These are phyloP conservation scores for Lampris megalopsis DNA, from an alignment of 2,113 vertebrate species.

Conservation along the genomic window DNA sequence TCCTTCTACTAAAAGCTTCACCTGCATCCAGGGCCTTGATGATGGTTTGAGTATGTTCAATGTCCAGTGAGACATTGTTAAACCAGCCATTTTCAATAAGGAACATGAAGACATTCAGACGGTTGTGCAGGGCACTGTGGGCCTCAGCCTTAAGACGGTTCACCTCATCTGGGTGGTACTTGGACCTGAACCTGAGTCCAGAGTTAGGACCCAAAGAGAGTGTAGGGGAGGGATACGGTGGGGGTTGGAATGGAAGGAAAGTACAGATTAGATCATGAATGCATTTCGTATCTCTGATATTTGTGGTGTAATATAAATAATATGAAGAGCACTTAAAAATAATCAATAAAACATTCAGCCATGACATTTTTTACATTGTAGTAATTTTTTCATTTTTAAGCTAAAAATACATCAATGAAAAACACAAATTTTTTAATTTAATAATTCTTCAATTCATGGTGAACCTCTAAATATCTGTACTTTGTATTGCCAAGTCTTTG, in stretches of 20 bases:
- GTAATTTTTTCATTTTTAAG: not conserved
- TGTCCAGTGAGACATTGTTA: conserved; percentile 88
- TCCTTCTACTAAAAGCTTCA: conserved; percentile 1
- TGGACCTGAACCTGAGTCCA: conserved; percentile 90
- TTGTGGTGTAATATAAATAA: conserved; percentile 7
- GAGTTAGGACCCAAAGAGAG: conserved; percentile 44
- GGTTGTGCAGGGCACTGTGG: conserved; percentile 85
- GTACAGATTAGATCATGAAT: conserved; percentile 61
- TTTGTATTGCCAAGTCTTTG: conserved; percentile 10
- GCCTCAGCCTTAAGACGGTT: conserved; percentile 87
- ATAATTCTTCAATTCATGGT: not conserved
- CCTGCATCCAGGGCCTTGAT: conserved; percentile 92
- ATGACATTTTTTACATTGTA: not conserved
- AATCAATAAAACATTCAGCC: not conserved
- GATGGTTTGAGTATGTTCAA: conserved; percentile 88
- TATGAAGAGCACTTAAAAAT: not conserved
- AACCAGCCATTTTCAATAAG: conserved; percentile 91
- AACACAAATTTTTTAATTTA: no score
- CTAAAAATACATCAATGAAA: conserved; percentile 13
- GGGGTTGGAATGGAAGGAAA: conserved; percentile 59
- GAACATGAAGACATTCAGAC: conserved; percentile 87
- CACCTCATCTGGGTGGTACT: conserved; percentile 93
- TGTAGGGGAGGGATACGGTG: conserved; percentile 42
- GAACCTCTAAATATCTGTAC: conserved; percentile 17
- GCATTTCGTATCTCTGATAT: conserved; percentile 21